Base-by-base conservation (phyloP, 1,140 invertebrate genomes). In the Eupristina koningsbergeri region DNA sequence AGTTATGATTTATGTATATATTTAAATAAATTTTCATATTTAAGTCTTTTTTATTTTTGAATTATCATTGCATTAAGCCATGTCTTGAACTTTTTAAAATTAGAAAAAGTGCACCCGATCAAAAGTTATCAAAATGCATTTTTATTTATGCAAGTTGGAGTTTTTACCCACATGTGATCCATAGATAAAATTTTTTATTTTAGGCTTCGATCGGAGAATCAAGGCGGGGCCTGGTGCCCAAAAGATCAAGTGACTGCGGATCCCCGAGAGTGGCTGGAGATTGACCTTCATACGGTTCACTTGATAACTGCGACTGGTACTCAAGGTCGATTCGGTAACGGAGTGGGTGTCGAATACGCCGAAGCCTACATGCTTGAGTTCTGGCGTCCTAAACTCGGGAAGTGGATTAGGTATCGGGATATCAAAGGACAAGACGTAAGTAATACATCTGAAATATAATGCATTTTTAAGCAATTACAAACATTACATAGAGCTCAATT, bases 221-320 rank as follows among this genome's bases (percentile, higher is more conserved):
- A 95, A 83, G 96, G 96, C 39, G 97, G 97, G 45, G 96, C 97
- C 1, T 98, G 97, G 97, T 98, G 97, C 92, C 97, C 97, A 15
- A 94, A 94, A 87, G 93, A 94, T 80, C 94, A 95, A 88, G 95
- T 97, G 82, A 95, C 94, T 63, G 93, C 94, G 61, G 94, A 96
- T 88, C 93, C 94, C 0, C 93, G 94, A 61, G 96, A 98, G 91
- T 97, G 96, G 95, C 90, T 98, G 53, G 95, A 95, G 89, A 95
- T 97, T 82, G 95, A 97, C 91, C 93, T 98, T 81, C 93, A 94
- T 84, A 91, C 93, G 69, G 94, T 96, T 50, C 95, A 95, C 89
- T 94, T 97, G 89, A 95, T 97, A 88, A 96, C 96, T 29, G 94
- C 94, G n/a, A 95, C 96, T 19, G 96, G 96, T 89, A 97, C 96